Evolutionary conservation across 2,888 invertebrate species (phyloP).

Genomic region (Troglohyphantes excavatus): DNA sequence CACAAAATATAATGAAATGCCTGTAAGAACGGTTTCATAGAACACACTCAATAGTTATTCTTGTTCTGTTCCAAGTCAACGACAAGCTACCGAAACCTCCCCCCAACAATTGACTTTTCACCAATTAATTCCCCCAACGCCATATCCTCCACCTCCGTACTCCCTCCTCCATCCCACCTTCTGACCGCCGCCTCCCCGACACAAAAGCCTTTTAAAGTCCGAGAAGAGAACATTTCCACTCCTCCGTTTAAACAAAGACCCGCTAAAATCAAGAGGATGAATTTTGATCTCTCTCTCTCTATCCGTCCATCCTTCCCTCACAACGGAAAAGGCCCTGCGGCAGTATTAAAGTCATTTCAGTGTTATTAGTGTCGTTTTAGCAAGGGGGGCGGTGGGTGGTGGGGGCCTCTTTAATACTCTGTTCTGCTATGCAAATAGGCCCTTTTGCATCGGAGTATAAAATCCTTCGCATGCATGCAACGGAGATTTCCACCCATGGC

Average conservation of each 20-base stretch:
- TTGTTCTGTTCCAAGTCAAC: too few relatives aligned
- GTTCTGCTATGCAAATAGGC: constrained; percentile 64
- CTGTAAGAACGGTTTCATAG: too few relatives aligned
- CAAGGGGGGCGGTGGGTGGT: constrained; percentile 23
- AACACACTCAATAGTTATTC: too few relatives aligned
- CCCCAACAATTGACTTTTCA: too few relatives aligned
- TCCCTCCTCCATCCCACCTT: too few relatives aligned
- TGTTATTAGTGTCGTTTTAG: constrained; percentile 78
- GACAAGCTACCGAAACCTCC: too few relatives aligned
- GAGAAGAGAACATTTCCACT: neutral
- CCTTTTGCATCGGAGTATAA: constrained; percentile 69
- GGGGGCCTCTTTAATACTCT: constrained; percentile 14
- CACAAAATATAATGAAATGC: too few relatives aligned
- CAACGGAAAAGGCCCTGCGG: neutral
- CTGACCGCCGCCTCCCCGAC: neutral
- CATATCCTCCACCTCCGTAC: too few relatives aligned
- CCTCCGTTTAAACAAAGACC: constrained; percentile 36
- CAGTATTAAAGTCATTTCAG: constrained; percentile 78
- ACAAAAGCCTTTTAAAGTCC: constrained; percentile 2
- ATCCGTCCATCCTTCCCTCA: too few relatives aligned
- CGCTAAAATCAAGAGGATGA: constrained; percentile 52
- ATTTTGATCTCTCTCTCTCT: constrained; percentile 61
- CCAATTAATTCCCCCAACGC: too few relatives aligned
- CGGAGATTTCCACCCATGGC: constrained; percentile 68
- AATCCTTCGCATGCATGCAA: constrained; percentile 57